phyloP scores from a whole-genome alignment of 1,140 invertebrate genomes.

The Maniola jurtina region DNA sequence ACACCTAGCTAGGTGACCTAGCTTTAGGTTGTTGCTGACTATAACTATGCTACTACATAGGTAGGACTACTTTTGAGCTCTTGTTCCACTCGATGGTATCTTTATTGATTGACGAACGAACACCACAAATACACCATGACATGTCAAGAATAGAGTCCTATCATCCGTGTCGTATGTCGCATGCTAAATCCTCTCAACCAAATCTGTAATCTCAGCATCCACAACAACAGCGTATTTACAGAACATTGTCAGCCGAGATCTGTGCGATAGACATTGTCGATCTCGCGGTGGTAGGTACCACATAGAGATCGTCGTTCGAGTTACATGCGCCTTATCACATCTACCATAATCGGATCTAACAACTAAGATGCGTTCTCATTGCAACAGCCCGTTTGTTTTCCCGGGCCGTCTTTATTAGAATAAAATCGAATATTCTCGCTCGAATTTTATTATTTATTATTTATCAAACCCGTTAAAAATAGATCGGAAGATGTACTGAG shows the following conservation, averaged over 20 bases:
- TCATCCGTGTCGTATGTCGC: conserved; percentile 19
- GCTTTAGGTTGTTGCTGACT: too few relatives aligned
- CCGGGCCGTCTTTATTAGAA: not conserved
- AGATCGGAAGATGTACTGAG: too few relatives aligned
- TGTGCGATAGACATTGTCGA: conserved; percentile 56
- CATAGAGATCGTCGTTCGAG: not conserved
- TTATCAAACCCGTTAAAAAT: too few relatives aligned
- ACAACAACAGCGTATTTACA: conserved; percentile 55
- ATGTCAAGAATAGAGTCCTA: not conserved
- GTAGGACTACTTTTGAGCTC: too few relatives aligned
- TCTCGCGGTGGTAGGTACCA: not conserved
- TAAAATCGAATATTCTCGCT: too few relatives aligned
- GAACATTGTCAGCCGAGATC: conserved; percentile 49
- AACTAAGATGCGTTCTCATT: conserved; percentile 20
- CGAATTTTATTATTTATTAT: too few relatives aligned
- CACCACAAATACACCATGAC: not conserved
- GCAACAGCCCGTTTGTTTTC: not conserved
- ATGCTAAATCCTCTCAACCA: conserved; percentile 23
- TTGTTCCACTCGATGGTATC: too few relatives aligned
- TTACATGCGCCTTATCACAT: conserved; percentile 54
- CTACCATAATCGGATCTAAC: conserved; percentile 63
- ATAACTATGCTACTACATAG: too few relatives aligned
- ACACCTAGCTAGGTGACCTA: too few relatives aligned
- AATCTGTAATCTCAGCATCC: conserved; percentile 32
- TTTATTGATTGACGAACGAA: not conserved